Evolutionary conservation across 1,140 invertebrate genomes (phyloP), one percentile per base, ranked within the genome.

Genomic region (Choristoneura fumiferana): DNA sequence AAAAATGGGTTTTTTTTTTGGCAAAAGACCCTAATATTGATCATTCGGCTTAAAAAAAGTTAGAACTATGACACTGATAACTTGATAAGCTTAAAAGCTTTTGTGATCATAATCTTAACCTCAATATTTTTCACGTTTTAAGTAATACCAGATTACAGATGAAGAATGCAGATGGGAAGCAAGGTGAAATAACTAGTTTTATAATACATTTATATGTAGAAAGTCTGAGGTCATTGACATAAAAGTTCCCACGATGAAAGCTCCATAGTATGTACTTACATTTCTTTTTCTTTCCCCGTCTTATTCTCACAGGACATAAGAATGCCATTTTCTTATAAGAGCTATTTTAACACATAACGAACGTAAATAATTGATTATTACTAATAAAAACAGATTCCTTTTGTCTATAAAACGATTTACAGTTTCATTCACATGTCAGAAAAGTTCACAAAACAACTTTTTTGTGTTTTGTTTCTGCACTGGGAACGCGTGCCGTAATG

Each of bases 211-310:
- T 52, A 63, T 73, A 78, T 78, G 71, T 77, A 81, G 82, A 87
- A 84, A 84, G 84, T 83, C 68, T 72, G 79, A 84, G 85, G 83
- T 88, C 83, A 86, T 77, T 86, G 84, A 88, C 85, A 76, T 71
- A 63, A 71, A 80, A 83, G 71, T 81, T 74, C 71, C 79, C 66
- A 54, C 59, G 67, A 67, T 54, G 71, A 77, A 81, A 84, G 71
- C 73, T 81, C 61, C 43, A 53, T 59, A 8, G 59, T 54, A n/a
- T n/a, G 66, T 67, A 84, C 92, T 94, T 91, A 96, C 95, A 93
- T 95, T 96, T 97, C 93, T 97, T 97, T 91, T 97, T 97, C 90
- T 97, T 97, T 63, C 95, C 95, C 80, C 96, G 92, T 81, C 96
- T 93, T 84, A 98, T 97, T 87, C 96, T 92, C 60, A 98, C 96